Base-by-base conservation (phyloP, 2,888 invertebrate species). In the Torymus texanus region DNA sequence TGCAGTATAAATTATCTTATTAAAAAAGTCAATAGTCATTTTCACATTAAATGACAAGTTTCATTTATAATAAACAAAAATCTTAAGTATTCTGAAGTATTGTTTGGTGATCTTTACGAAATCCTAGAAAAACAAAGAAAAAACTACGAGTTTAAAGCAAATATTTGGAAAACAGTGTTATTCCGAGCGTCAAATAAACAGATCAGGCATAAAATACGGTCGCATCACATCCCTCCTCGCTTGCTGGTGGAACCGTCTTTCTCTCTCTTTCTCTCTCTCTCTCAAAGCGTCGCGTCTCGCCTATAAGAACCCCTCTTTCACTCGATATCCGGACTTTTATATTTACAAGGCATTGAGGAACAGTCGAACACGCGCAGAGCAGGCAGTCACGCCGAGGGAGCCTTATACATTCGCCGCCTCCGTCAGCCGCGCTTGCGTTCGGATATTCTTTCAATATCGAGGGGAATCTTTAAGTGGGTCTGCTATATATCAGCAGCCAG, bases 371-470 rank as follows among this genome's bases (percentile, higher is more conserved):
- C 84, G 84, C 80, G 83, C 41, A 41, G 41, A 3, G 41, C 41
- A 41, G 41, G 41, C 41, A 41, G 41, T 8, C 41, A 77, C 78
- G 82, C 81, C 83, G 83, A 78, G 83, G 84, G 82, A 78, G 77
- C 65, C 29, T 3, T 5, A 29, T 29, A 29, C 29, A 76, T 41
- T n/a, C 58, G 10, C 62, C 29, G 62, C 8, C 62, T 55, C 21
- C 65, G 11, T 21, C 63, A 21, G 53, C 55, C 87, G 85, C 86
- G 83, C 82, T 85, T 87, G 14, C 65, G 79, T 87, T 87, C 87
- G 88, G 88, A 89, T 90, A 90, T 89, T 89, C 89, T 90, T 90
- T 89, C 90, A 88, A 90, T 90, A 90, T 90, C 89, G 90, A 90
- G 90, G 90, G 90, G 90, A 89, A 90, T 90, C 89, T 90, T 90